Evolutionary conservation across 30 jellyfish, hydroid and myxozoan genomes (phyloP), one percentile per base, ranked within the genome.

Genomic region (Mastigias papua): DNA sequence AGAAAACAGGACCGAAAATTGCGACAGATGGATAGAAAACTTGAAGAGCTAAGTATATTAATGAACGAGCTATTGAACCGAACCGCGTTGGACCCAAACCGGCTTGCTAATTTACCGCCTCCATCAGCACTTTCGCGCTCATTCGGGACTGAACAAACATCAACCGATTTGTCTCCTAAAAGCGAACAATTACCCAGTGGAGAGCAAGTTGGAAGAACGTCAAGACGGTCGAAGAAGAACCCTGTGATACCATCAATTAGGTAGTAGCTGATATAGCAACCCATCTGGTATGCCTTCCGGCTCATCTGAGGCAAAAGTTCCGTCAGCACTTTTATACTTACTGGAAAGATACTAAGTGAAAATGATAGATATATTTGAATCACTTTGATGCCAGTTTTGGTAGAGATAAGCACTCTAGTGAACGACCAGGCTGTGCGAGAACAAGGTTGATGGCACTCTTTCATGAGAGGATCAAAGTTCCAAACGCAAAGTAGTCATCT

Each of bases 51-150:
- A 48, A 91, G 82, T 2, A 57, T 30, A 32, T 64, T 91, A 15
- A 88, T 91, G 30, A 79, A 76, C 27, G 90, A 87, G 58, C 57
- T 87, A 13, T 25, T 87, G 80, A 77, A 87, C 32, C 73, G 96
- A 26, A 78, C 88, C 1, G 83, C 96, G 15, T 74, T 82, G 15
- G 96, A 78, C 20, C 86, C 83, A 29, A 76, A 76, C 62, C 26
- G 96, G 25, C 65, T 76, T 25, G 90, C 88, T 16, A 77, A 77
- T 64, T 51, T 87, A 17, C 96, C 96, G 23, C 96, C 96, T 29
- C 96, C 96, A 16, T 74, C 89, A 1, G 25, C 81, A 0, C 84
- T 87, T 20, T 87, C 96, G 0, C 31, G 72, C 9, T 76, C 90
- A 8, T 87, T 87, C 48, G 74, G 69, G 64, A 50, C 48, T 34